phyloP scores from a whole-genome alignment of 2,888 invertebrate genomes.

The Ophion ellenae region DNA sequence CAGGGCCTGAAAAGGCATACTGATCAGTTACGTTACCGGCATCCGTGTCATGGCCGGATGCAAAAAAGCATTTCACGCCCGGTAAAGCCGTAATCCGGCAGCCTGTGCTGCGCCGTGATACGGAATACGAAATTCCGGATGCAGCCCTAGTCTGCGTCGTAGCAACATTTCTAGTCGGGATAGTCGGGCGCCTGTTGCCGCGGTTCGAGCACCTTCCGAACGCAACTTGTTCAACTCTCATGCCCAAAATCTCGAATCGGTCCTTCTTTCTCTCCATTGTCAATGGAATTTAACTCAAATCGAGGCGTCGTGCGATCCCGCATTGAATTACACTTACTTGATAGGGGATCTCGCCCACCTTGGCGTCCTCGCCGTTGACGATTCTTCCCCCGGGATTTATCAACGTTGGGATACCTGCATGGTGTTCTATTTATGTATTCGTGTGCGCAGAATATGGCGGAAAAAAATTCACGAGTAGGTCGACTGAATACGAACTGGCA shows the following conservation, averaged over 20 bases:
- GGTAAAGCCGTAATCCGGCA: too few relatives aligned
- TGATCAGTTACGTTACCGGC: too few relatives aligned
- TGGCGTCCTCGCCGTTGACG: constrained; percentile 71
- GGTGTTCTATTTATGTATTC: constrained; percentile 1
- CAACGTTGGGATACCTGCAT: constrained; percentile 43
- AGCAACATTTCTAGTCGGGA: too few relatives aligned
- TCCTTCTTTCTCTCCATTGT: background rate
- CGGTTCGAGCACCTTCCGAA: background rate
- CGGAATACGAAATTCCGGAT: too few relatives aligned
- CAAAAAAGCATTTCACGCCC: too few relatives aligned
- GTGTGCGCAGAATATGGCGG: background rate
- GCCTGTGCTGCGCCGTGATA: too few relatives aligned
- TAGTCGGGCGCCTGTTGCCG: background rate
- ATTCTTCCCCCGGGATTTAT: constrained; percentile 47
- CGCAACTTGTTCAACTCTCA: background rate
- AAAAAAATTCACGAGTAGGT: background rate
- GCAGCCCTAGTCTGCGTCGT: too few relatives aligned
- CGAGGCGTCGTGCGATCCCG: background rate
- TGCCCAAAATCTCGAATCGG: background rate
- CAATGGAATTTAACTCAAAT: background rate
- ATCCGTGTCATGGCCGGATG: too few relatives aligned
- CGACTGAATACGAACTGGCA: background rate
- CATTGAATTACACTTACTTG: constrained; percentile 69
- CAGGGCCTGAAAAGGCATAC: too few relatives aligned
- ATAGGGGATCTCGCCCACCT: constrained; percentile 75